Conservation (phyloP, 2,797 vertebrate species). For the Ctenopoma kingsleyae region DNA sequence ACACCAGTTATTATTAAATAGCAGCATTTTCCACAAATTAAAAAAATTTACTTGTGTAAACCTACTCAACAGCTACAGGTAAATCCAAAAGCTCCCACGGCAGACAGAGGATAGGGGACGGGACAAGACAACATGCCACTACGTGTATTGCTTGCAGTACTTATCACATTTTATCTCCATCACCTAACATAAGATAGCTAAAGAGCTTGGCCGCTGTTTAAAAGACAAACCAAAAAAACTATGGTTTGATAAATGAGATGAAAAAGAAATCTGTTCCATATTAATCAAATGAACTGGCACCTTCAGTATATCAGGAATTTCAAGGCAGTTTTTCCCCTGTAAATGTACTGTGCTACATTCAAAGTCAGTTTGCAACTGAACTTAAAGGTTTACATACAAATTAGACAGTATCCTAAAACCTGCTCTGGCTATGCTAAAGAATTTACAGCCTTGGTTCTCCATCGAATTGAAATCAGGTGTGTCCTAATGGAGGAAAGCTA, state of each 20-base stretch:
- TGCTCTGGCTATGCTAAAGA: background rate
- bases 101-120: conserved; percentile 82
- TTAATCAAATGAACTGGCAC: conserved; percentile 55
- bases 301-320: conserved; percentile 30
- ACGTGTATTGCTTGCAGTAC: conserved; percentile 90
- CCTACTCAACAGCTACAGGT: conserved; percentile 82
- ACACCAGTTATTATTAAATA: conserved; percentile 87
- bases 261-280: conserved; percentile 65
- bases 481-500: background rate
- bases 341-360: conserved; percentile 42
- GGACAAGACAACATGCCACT: conserved; percentile 86
- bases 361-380: background rate
- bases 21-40: conserved; percentile 88
- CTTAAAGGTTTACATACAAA: background rate
- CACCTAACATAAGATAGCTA: conserved; percentile 69
- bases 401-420: background rate
- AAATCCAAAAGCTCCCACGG: conserved; percentile 81
- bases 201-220: conserved; percentile 52
- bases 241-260: conserved; percentile 64
- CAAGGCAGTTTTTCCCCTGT: conserved; percentile 27
- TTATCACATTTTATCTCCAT: conserved; percentile 85
- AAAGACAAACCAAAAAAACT: conserved; percentile 34
- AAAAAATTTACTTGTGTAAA: conserved; percentile 78
- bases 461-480: background rate
- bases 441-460: background rate